Conservation (phyloP, 2,797 vertebrate species). For the Cirrhinus molitorella region DNA sequence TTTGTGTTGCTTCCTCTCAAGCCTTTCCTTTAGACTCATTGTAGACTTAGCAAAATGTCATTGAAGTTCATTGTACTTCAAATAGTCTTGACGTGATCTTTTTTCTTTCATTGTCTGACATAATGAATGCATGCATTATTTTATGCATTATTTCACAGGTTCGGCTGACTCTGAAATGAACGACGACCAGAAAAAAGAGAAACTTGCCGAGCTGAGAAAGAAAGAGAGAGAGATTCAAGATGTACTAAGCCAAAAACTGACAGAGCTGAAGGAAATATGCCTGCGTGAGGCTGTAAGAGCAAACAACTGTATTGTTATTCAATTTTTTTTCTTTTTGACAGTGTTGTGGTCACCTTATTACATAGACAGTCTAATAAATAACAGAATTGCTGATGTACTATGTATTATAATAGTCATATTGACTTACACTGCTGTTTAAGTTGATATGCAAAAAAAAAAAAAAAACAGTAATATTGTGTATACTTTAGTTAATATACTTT, state of each 20-base stretch:
- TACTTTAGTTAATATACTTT: too few species aligned
- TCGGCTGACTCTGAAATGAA: slow-evolving; percentile 91
- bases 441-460: too few species aligned
- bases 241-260: slow-evolving; percentile 89
- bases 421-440: too few species aligned
- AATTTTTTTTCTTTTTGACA: background rate
- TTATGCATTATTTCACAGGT: slow-evolving; percentile 65
- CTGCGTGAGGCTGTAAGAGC: slow-evolving; percentile 89
- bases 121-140: background rate
- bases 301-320: background rate
- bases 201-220: slow-evolving; percentile 89
- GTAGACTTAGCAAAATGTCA: background rate
- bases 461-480: too few species aligned
- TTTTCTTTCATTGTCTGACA: background rate
- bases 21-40: background rate
- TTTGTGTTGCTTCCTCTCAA: background rate
- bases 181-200: slow-evolving; percentile 94
- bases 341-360: background rate
- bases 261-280: slow-evolving; percentile 96
- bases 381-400: background rate
- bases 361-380: slow-evolving; percentile 2
- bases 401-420: background rate
- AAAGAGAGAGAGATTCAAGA: slow-evolving; percentile 93
- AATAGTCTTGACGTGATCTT: background rate
- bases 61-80: background rate